Conservation (phyloP, 1,140 invertebrate genomes). For the Pseudomyrmex sp. region DNA sequence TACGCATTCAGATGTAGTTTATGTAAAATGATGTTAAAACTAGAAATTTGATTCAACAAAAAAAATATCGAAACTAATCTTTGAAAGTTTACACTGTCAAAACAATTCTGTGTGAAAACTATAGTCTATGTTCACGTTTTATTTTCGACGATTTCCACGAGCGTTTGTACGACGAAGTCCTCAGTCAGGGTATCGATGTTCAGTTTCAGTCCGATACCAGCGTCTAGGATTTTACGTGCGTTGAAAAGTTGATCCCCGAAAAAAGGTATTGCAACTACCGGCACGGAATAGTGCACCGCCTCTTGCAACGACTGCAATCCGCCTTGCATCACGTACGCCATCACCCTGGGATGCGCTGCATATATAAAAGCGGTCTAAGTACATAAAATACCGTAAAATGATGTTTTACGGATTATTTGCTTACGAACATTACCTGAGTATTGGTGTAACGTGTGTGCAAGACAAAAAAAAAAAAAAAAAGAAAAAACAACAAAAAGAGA, state of each 20-base stretch:
- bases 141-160: constrained; percentile 78
- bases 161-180: constrained; percentile 68
- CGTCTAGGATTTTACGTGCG: constrained; percentile 78
- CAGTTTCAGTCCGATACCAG: constrained; percentile 79
- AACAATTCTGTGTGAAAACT: background rate
- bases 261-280: constrained; percentile 85
- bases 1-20: background rate
- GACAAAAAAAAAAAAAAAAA: background rate
- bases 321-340: constrained; percentile 87
- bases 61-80: constrained; percentile 27
- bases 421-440: constrained; percentile 11
- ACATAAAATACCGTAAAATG: constrained; percentile 38
- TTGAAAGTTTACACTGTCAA: constrained; percentile 26
- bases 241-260: constrained; percentile 85
- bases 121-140: constrained; percentile 73
- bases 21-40: too few relatives aligned
- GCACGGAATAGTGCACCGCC: constrained; percentile 85
- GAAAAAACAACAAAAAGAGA: background rate
- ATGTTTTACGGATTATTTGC: constrained; percentile 37
- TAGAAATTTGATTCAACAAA: background rate
- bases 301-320: constrained; percentile 86
- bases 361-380: constrained; percentile 68
- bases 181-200: constrained; percentile 77
- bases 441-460: background rate
- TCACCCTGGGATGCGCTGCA: constrained; percentile 84